Evolutionary conservation across 2,113 vertebrate species (phyloP), one percentile per base, ranked within the genome.

Genomic region (Apistogramma diplotaenia): DNA sequence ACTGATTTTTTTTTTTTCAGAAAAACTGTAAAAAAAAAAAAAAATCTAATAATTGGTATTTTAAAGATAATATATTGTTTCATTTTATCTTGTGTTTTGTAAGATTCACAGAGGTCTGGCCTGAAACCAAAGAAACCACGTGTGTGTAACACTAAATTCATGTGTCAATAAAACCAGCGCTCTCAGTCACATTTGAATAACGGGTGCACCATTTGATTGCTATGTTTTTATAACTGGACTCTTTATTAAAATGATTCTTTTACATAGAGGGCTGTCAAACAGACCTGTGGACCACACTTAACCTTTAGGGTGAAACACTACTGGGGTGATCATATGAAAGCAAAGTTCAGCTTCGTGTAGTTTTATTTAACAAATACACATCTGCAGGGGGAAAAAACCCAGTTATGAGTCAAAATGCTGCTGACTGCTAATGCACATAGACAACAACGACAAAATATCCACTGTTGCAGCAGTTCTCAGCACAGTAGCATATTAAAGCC

Each of bases 161-260:
- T 84, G 82, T 89, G 86, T 92, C 79, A 89, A 88, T 92, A 92
- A 89, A 90, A 74, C 11, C 54, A 55, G 40, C 83, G 51, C 18
- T 71, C 11, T 61, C 4, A n/a, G 40, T 74, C 16, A 71, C 5
- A 55, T 83, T 27, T 84, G 19, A 56, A 46, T 62, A 19, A 51
- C 2, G 57, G 58, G 21, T 21, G 46, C 15, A 51, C 29, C 8
- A 13, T 49, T 67, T 82, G 19, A 73, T 59, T 70, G 21, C 54
- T 18, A 19, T 49, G 40, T 29, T 2, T 49, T 51, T 5, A 51
- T 29, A n/a, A 43, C 8, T 43, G 46, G 51, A 58, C n/a, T 55
- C 2, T 56, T n/a, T 35, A 35, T 35, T 35, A 35, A 8, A 8
- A 33, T 33, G 6, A 33, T 33, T 33, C 1, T 31, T 31, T 35